Evolutionary conservation across 2,888 invertebrate genomes (phyloP), one percentile per base, ranked within the genome.

Genomic region (Chrysolina oricalcia): DNA sequence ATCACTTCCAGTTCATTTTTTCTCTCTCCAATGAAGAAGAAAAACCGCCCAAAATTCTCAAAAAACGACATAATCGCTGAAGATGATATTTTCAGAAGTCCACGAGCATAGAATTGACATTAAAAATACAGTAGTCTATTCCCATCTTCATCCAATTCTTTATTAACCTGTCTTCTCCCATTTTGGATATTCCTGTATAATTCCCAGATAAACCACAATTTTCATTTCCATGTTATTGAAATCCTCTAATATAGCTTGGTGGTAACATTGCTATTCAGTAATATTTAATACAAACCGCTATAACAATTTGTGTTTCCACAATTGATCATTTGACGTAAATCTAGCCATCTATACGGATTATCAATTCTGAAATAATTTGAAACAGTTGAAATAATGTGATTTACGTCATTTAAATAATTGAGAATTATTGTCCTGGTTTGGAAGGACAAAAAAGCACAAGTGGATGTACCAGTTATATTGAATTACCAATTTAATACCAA

Each of bases 251-350:
- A 6, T 27, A 6, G 48, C 19, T 72, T 53, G 19, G 19, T 19
- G 21, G 53, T 53, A 53, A 13, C 19, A 53, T 53, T n/a, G 68
- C 35, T 48, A 72, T 73, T 70, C 63, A 64, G 66, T 62, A 67
- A 75, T 77, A 75, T 67, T 71, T 73, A 35, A 71, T 35, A 72
- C 63, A 71, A 74, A 74, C 76, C 73, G 63, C 65, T 48, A 40
- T 53, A 68, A 70, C 72, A 70, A 75, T 77, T 77, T 77, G 67
- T 68, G 68, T 68, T 67, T 56, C 77, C 74, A 70, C 72, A 63
- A 77, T 74, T 75, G 72, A 75, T 72, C 69, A 53, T 72, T 74
- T 77, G 72, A 75, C 72, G 62, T 50, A 72, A 62, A 69, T 69
- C 69, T 48, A 41, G 53, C 62, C 50, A 66, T 77, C 74, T 72